These are phyloP conservation scores for Dioctria rufipes DNA, from an alignment of 2,888 invertebrate species.

Conservation along the genomic window DNA sequence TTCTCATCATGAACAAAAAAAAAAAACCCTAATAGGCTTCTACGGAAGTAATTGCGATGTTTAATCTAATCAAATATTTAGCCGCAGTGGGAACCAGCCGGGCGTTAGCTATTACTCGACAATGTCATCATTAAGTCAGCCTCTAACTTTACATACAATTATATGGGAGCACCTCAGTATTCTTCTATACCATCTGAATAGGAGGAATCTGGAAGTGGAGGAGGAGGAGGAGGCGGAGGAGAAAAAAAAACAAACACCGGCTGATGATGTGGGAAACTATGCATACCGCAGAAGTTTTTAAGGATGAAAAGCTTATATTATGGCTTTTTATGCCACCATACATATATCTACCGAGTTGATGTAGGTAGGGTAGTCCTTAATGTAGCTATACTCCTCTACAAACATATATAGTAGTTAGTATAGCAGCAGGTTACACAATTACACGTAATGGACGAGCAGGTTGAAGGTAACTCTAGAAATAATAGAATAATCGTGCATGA, in stretches of 20 bases:
- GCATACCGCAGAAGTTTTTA: conserved; percentile 16
- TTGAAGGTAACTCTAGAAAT: conserved; percentile 8
- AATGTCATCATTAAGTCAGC: conserved; percentile 23
- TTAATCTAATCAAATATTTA: conserved; percentile 50
- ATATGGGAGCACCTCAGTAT: not conserved
- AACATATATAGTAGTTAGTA: not conserved
- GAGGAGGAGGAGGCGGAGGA: too few relatives aligned
- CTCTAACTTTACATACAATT: not conserved
- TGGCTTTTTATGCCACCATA: conserved; percentile 20
- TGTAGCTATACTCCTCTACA: too few relatives aligned
- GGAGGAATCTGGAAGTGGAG: too few relatives aligned
- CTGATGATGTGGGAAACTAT: not conserved
- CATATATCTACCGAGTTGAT: not conserved
- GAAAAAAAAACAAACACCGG: not conserved
- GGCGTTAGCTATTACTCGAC: conserved; percentile 2
- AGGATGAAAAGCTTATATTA: conserved; percentile 26
- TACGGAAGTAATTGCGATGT: conserved; percentile 16
- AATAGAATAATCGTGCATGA: not conserved
- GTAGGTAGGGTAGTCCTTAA: too few relatives aligned
- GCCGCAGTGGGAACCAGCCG: conserved; percentile 13
- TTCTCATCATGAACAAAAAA: too few relatives aligned
- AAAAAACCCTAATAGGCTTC: conserved; percentile 13
- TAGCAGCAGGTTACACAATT: conserved; percentile 15
- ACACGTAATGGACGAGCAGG: conserved; percentile 26
- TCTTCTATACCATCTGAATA: not conserved